These are phyloP conservation scores for Amblyopsis hoosieri DNA, from an alignment of 2,797 vertebrate genomes.

Conservation along the genomic window DNA sequence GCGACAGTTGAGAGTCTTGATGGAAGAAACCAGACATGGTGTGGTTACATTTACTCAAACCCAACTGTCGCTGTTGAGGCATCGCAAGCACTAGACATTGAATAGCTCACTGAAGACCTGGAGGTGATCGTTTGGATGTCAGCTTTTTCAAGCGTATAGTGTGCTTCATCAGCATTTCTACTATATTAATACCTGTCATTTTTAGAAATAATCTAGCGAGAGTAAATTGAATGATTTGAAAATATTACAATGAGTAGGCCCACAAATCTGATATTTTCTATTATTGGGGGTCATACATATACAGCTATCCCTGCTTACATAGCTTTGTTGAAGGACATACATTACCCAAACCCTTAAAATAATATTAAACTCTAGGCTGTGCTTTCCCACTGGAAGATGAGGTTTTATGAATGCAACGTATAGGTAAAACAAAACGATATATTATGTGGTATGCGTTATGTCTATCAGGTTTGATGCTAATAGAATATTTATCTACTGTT, in stretches of 20 bases:
- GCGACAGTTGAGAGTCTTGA: constrained; percentile 68
- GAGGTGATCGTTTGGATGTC: neutral
- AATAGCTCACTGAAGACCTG: neutral
- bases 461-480: constrained; percentile 64
- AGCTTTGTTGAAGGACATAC: constrained; percentile 40
- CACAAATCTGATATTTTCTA: constrained; percentile 21
- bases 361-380: constrained; percentile 37
- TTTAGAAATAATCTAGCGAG: constrained; percentile 25
- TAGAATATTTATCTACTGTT: constrained; percentile 58
- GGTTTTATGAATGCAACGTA: constrained; percentile 28
- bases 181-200: no score
- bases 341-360: constrained; percentile 27
- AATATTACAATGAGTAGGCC: constrained; percentile 12
- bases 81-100: constrained; percentile 4
- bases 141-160: neutral
- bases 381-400: constrained; percentile 49
- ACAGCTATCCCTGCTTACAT: constrained; percentile 15
- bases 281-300: constrained; percentile 6
- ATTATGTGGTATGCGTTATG: no score
- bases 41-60: constrained; percentile 16
- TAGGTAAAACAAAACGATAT: neutral
- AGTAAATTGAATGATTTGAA: constrained; percentile 20
- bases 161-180: neutral
- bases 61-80: constrained; percentile 11
- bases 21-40: constrained; percentile 37